A percentile compares a stretch with the other conserved stretches of the same genome.
These are phyloP conservation scores for Zygothrica quintamaculata DNA, from an alignment of 2,888 invertebrate species.

Conservation along the genomic window DNA sequence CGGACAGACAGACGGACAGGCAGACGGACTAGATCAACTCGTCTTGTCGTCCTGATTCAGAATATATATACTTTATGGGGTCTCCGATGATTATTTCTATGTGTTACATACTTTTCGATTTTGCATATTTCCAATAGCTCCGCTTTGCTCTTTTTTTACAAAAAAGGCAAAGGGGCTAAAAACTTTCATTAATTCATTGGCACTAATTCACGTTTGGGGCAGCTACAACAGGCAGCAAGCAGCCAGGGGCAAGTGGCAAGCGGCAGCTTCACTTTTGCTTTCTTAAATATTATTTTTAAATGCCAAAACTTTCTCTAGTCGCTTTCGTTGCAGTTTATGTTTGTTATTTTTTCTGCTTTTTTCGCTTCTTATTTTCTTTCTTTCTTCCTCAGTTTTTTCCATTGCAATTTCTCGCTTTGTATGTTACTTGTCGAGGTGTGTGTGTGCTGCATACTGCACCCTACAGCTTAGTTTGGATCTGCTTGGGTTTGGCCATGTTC, in stretches of 20 bases:
- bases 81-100: no score
- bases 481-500: constrained; percentile 57
- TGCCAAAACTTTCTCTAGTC: constrained; percentile 78
- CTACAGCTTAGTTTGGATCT: constrained; percentile 36
- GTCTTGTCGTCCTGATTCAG: no score
- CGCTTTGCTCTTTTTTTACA: no score
- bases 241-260: background rate
- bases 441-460: constrained; percentile 37
- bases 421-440: no score
- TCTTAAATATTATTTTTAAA: constrained; percentile 75
- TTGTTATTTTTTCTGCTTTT: constrained; percentile 29
- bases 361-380: background rate
- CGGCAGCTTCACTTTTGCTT: constrained; percentile 72
- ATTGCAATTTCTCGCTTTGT: constrained; percentile 51
- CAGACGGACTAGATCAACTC: no score
- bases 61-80: no score
- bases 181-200: constrained; percentile 76
- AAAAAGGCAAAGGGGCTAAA: constrained; percentile 34
- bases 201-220: constrained; percentile 58
- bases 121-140: no score
- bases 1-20: no score
- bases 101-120: no score
- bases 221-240: constrained; percentile 3
- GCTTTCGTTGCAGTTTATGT: constrained; percentile 80
- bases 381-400: constrained; percentile 25